Percentiles rank a stretch among this genome's conserved stretches.
These are phyloP conservation scores for Lytechinus variegatus DNA, from an alignment of 35 echinoderm and acorn worm species.

Conservation along the genomic window DNA sequence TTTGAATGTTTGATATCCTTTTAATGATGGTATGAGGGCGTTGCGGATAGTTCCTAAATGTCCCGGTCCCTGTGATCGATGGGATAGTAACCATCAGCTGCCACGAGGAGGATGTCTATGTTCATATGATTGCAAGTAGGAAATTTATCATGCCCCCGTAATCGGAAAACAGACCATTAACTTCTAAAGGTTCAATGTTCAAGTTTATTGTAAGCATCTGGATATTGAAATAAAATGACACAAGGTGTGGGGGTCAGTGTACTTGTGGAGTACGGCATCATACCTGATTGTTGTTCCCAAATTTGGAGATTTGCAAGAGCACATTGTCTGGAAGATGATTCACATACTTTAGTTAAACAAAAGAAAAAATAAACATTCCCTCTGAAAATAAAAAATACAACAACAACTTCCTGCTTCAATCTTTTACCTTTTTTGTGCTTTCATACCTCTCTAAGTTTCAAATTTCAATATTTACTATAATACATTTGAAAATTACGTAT, in stretches of 20 bases:
- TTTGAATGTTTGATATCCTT: not conserved
- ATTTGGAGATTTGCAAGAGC: not conserved
- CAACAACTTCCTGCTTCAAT: too few relatives aligned
- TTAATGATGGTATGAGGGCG: not conserved
- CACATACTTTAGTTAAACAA: not conserved
- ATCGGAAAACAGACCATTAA: not conserved
- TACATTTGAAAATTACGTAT: too few relatives aligned
- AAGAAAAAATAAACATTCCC: not conserved
- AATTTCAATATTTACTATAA: too few relatives aligned
- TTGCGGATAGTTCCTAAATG: not conserved
- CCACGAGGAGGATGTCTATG: not conserved
- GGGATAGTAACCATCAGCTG: not conserved
- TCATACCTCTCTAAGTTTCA: too few relatives aligned
- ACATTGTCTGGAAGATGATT: not conserved
- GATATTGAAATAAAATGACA: not conserved
- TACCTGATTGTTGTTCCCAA: not conserved
- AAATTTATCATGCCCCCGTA: not conserved
- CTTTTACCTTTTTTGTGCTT: too few relatives aligned
- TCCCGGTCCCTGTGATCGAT: not conserved
- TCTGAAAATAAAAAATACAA: too few relatives aligned
- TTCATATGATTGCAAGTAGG: not conserved
- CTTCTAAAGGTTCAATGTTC: not conserved
- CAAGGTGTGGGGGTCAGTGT: not conserved
- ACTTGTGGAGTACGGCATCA: not conserved
- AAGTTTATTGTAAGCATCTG: not conserved